Percentiles rank a stretch among this genome's conserved stretches.
Evolutionary conservation across 2,113 vertebrate genomes (phyloP).

Genomic region (Paralichthys olivaceus): DNA sequence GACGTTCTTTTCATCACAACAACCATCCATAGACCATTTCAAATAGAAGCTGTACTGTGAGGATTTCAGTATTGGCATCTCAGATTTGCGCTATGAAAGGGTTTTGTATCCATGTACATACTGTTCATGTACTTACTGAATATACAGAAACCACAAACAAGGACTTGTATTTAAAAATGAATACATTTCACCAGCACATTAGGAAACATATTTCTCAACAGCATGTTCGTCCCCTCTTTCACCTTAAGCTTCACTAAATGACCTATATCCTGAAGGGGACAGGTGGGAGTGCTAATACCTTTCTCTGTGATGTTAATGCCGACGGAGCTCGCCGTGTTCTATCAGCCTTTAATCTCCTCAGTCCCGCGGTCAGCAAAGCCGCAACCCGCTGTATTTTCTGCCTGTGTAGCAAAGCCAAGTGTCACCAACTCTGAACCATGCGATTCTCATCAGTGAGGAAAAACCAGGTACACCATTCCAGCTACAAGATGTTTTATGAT

Average conservation of each 20-base stretch:
- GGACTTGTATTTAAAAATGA: background rate
- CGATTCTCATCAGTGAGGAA: background rate
- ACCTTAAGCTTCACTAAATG: constrained; percentile 25
- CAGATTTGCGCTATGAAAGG: background rate
- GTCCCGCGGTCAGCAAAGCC: constrained; percentile 43
- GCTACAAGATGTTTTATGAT: background rate
- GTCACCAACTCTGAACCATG: background rate
- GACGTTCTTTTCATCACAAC: background rate
- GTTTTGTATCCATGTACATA: background rate
- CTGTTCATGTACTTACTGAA: background rate
- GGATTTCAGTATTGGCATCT: background rate
- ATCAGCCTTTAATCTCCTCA: constrained; percentile 69
- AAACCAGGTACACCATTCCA: background rate
- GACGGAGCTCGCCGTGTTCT: constrained; percentile 1
- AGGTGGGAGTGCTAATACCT: constrained; percentile 57
- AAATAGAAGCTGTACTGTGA: background rate
- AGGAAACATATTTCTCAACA: background rate
- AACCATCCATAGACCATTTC: background rate
- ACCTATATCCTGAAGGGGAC: constrained; percentile 4
- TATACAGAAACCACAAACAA: constrained; percentile 1
- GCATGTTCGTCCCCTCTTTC: constrained; percentile 7
- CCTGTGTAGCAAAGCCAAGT: background rate
- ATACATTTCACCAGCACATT: background rate
- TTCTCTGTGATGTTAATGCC: constrained; percentile 39
- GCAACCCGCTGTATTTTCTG: constrained; percentile 8